Evolutionary conservation across 2,888 invertebrate genomes (phyloP).

Genomic region (Sicus ferrugineus): DNA sequence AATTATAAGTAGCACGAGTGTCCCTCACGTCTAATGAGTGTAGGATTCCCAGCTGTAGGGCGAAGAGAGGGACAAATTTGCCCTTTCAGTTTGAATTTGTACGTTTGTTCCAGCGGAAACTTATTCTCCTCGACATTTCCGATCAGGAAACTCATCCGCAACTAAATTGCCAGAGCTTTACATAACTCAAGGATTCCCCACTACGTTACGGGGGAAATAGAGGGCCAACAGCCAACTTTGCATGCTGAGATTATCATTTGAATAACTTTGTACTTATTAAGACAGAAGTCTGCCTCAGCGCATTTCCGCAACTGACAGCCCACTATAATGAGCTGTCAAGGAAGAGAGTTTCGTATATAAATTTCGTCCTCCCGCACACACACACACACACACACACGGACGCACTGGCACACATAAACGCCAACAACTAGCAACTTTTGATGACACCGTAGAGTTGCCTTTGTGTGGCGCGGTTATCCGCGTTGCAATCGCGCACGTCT

Average conservation of each 20-base stretch:
- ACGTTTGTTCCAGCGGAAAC: too few relatives aligned
- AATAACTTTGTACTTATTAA: neutral
- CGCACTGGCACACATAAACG: neutral
- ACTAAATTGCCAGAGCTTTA: too few relatives aligned
- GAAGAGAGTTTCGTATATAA: neutral
- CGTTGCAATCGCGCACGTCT: neutral
- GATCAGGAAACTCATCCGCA: too few relatives aligned
- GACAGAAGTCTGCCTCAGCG: neutral
- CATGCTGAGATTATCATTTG: slow-evolving; percentile 9
- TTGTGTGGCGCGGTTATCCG: neutral
- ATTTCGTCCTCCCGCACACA: neutral
- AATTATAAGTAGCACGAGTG: too few relatives aligned
- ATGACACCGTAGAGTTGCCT: neutral
- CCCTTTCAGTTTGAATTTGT: too few relatives aligned
- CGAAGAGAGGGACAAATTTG: too few relatives aligned
- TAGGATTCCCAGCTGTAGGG: too few relatives aligned
- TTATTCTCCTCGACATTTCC: too few relatives aligned
- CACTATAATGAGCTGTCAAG: slow-evolving; percentile 21
- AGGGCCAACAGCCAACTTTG: too few relatives aligned
- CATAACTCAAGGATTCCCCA: too few relatives aligned
- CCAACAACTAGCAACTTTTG: neutral
- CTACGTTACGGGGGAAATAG: too few relatives aligned
- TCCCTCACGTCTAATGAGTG: too few relatives aligned
- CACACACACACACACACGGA: neutral
- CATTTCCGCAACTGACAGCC: neutral